Evolutionary conservation across 2,113 vertebrate species (phyloP), one percentile per base, ranked within the genome.

Genomic region (Promerops cafer): DNA sequence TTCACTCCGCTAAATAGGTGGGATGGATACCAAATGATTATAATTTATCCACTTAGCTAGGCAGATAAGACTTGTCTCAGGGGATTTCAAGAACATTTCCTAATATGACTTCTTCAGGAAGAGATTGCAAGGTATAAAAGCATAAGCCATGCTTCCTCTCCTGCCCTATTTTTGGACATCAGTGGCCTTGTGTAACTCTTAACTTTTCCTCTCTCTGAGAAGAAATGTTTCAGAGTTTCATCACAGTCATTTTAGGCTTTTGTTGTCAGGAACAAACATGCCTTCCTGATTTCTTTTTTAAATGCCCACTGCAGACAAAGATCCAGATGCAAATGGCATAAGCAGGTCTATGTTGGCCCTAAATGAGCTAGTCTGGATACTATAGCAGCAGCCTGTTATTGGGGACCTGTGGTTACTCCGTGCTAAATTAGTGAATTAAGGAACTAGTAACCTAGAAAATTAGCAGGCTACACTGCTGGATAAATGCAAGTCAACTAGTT

Each of bases 381-480:
- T 44, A 21, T 1, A 68, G 68, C 35, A 93, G 57, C 45, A 86
- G 49, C 27, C 49, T 56, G 17, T 56, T 74, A 40, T 0, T 70
- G 40, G n/a, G 61, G 54, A 52, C 28, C 50, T 63, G 39, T 56
- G 35, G 42, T 61, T 85, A 42, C 35, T 35, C 53, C 75, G 52
- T 0, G 1, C 65, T 93, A 68, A 88, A 79, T 85, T 75, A 82
- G 1, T 82, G 42, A 87, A 78, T 91, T 59, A 68, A 56, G 71
- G 26, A 87, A 76, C 74, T 65, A 69, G 26, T 85, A 90, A 90
- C 31, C 50, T 86, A 72, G 75, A 94, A 92, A 92, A 93, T 86
- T 31, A 89, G 28, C 66, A 80, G 40, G 61, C 31, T 86, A 83
- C 13, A 8, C 24, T 56, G n/a, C 44, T 93, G 57, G 45, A 79